Evolutionary conservation across 2,797 vertebrate genomes (phyloP).

Genomic region (Lacerta viridis): DNA sequence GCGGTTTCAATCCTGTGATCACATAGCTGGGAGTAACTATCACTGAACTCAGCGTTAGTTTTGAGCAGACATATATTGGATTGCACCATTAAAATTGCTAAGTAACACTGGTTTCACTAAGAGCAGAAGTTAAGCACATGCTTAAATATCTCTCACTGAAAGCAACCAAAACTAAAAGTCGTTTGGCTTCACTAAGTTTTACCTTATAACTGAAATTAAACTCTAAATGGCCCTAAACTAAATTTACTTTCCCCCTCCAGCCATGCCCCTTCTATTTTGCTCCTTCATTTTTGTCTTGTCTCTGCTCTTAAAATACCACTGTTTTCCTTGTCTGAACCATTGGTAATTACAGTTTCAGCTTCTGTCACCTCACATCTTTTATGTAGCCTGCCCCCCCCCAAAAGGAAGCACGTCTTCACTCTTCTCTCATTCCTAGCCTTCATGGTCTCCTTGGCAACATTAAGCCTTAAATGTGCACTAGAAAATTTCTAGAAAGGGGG

Average conservation of each 20-base stretch:
- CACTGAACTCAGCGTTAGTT: not conserved
- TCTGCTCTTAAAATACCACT: not conserved
- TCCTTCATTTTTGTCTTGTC: not conserved
- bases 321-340: not conserved
- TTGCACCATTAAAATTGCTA: not conserved
- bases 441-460: constrained; percentile 31
- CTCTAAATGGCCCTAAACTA: not conserved
- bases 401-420: not conserved
- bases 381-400: not conserved
- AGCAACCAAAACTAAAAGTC: not conserved
- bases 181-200: not conserved
- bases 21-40: not conserved
- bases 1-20: not conserved
- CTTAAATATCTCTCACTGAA: not conserved
- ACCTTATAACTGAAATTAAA: not conserved
- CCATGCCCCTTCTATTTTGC: not conserved
- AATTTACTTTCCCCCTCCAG: not conserved
- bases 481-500: constrained; percentile 17
- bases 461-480: constrained; percentile 14
- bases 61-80: not conserved
- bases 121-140: not conserved
- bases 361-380: constrained; percentile 3
- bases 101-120: not conserved
- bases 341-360: constrained; percentile 23
- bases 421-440: constrained; percentile 26